Evolutionary conservation across 2,888 invertebrate genomes (phyloP), one percentile per base, ranked within the genome.

Genomic region (Stictocephala bisonia): DNA sequence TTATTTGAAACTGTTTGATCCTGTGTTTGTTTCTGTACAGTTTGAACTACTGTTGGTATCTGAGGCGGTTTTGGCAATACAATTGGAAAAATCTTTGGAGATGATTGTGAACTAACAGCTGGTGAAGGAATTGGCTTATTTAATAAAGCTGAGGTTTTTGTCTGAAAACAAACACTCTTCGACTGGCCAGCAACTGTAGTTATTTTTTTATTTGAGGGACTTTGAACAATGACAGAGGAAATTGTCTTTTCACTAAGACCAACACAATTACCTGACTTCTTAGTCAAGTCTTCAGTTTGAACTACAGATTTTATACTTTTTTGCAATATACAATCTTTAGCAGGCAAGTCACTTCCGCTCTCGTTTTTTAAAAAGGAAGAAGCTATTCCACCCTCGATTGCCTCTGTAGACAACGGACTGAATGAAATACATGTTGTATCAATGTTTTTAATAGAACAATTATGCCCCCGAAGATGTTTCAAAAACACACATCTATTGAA

Each of bases 391-490:
- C n/a, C 20, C 26, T 60, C 48, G 7, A 73, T 24, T 13, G 64
- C 4, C 7, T 69, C 60, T 50, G 51, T 51, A 1, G 64, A 13
- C 26, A 73, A 13, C 1, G 69, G 64, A 20, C 20, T 50, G 20
- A 73, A 27, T 48, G 15, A 0, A n/a, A 73, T 13, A 29, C 51
- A 40, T 9, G 51, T 20, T 11, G 7, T 13, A 27, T 73, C 73
- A 20, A 73, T 26, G 3, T 35, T 15, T 27, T 29, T 70, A 1
- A 64, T 1, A n/a, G 26, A 29, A 20, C n/a, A 51, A 11, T 64
- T 69, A 20, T 73, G 73, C 1, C 24, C n/a, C 22, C 73, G 69
- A 22, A 73, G n/a, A 26, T 73, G 73, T n/a, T 26, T 24, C 22
- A 40, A 41, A 6, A 73, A 20, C 1, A 51, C 15, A 29, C 73